These are phyloP conservation scores for Potamarius usumacintae DNA, from an alignment of 2,113 vertebrate genomes.

Conservation along the genomic window DNA sequence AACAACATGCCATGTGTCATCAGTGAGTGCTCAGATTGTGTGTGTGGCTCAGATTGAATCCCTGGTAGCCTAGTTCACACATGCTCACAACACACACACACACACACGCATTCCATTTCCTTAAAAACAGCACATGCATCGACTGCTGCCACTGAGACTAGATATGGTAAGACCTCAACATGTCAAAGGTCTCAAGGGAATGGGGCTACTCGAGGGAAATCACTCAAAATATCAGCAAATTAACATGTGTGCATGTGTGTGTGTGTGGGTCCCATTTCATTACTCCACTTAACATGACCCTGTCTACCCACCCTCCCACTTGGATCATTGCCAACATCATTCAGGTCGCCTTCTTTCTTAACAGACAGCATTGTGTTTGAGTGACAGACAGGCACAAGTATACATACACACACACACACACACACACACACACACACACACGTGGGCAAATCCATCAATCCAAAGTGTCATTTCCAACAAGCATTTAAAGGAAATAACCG, in stretches of 20 bases:
- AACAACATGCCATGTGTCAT: neutral
- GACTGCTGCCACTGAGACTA: conserved; percentile 25
- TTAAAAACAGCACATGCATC: neutral
- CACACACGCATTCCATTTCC: conserved; percentile 30
- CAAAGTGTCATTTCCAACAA: neutral
- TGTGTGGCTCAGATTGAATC: neutral
- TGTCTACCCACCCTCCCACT: conserved; percentile 8
- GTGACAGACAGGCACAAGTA: neutral
- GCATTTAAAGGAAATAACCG: conserved; percentile 17
- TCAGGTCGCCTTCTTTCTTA: neutral
- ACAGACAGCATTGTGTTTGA: neutral
- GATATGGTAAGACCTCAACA: conserved; percentile 30
- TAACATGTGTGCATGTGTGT: conserved; percentile 14
- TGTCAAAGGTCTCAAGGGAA: conserved; percentile 27
- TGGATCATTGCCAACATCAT: neutral
- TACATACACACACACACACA: neutral
- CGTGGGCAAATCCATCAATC: conserved; percentile 8
- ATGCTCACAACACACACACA: conserved; percentile 3
- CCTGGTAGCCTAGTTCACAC: neutral
- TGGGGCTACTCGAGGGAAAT: conserved; percentile 33
- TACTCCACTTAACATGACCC: conserved; percentile 35
- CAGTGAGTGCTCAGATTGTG: neutral
- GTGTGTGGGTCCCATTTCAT: conserved; percentile 32
- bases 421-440: neutral
- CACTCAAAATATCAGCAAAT: conserved; percentile 31